A percentile compares a stretch with the other conserved stretches of the same genome.
phyloP scores from a whole-genome alignment of 2,797 vertebrate species.

The Alcedo atthis region DNA sequence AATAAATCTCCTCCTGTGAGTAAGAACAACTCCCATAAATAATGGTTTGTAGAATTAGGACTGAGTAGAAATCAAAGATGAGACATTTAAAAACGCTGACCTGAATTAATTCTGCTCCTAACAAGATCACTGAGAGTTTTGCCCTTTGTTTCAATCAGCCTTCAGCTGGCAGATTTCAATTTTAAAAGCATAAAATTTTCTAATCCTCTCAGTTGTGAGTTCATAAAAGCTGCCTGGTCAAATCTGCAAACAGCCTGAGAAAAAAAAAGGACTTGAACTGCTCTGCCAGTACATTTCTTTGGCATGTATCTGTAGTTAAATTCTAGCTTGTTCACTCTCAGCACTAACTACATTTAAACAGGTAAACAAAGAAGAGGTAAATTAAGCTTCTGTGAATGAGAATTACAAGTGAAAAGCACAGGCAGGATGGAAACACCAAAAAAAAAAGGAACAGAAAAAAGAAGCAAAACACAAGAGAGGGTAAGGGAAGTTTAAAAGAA shows the following conservation, averaged over 20 bases:
- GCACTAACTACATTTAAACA: not conserved
- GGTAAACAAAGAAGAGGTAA: not conserved
- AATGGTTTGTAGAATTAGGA: not conserved
- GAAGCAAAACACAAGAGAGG: not conserved
- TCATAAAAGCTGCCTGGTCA: not conserved
- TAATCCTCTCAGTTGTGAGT: not conserved
- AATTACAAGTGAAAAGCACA: not conserved
- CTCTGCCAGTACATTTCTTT: not conserved
- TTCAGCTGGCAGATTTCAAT: not conserved
- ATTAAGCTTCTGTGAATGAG: not conserved
- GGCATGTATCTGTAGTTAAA: not conserved
- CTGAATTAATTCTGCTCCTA: constrained; percentile 1
- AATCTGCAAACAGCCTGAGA: not conserved
- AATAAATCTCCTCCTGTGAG: not conserved
- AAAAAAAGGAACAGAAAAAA: not conserved
- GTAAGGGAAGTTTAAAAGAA: not conserved
- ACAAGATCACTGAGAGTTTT: not conserved
- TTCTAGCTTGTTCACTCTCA: not conserved
- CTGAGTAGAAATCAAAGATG: not conserved
- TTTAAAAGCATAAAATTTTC: not conserved
- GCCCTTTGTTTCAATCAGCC: not conserved
- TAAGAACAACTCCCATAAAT: not conserved
- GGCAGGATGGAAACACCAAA: not conserved
- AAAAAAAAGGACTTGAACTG: not conserved
- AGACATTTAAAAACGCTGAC: not conserved